Evolutionary conservation across 2,888 invertebrate species (phyloP).

Genomic region (Altica lythri): DNA sequence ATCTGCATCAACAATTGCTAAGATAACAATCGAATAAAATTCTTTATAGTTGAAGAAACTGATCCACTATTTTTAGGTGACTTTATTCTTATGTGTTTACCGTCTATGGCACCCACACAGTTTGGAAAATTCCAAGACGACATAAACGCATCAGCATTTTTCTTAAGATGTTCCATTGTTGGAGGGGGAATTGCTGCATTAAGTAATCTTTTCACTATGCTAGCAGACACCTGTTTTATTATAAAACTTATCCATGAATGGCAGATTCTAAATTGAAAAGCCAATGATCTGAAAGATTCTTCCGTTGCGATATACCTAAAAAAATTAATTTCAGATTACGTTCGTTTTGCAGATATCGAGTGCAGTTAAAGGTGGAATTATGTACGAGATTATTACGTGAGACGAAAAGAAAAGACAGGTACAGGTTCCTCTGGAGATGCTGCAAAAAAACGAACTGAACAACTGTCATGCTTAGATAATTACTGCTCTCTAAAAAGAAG

Average conservation of each 20-base stretch:
- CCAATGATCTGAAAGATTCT: conserved; percentile 37
- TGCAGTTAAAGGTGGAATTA: conserved; percentile 46
- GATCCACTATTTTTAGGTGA: background rate
- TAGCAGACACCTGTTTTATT: conserved; percentile 32
- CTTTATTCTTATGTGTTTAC: conserved; percentile 1
- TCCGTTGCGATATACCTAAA: conserved; percentile 34
- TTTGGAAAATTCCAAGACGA: conserved; percentile 36
- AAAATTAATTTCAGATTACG: no score
- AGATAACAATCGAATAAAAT: conserved; percentile 26
- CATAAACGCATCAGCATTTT: conserved; percentile 11
- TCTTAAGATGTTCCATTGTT: conserved; percentile 31
- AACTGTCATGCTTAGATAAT: conserved; percentile 24
- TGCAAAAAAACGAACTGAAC: conserved; percentile 39
- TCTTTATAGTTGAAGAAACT: background rate
- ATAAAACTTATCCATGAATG: conserved; percentile 36
- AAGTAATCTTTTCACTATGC: conserved; percentile 28
- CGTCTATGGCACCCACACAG: conserved; percentile 15
- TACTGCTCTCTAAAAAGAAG: conserved; percentile 20
- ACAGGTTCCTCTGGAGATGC: conserved; percentile 44
- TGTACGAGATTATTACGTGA: conserved; percentile 48
- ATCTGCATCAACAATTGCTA: conserved; percentile 3
- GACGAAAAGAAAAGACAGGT: conserved; percentile 45
- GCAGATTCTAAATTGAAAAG: conserved; percentile 40
- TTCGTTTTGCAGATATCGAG: conserved; percentile 14
- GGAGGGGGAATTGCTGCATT: conserved; percentile 29